Evolutionary conservation across 2,797 vertebrate genomes (phyloP).

Genomic region (Capromys pilorides): DNA sequence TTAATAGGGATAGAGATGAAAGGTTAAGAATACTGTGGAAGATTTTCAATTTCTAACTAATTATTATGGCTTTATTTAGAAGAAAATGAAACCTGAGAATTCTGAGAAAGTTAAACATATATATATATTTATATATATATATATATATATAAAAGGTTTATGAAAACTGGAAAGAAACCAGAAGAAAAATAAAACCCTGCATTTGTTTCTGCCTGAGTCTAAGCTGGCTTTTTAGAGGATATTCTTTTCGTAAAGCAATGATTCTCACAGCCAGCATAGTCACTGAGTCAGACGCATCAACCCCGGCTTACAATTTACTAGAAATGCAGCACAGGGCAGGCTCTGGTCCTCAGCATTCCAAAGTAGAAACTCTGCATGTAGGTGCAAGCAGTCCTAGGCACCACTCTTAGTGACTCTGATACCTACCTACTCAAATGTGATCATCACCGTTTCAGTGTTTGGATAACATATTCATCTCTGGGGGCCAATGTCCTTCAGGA

Average conservation of each 20-base stretch:
- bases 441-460: not conserved
- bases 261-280: not conserved
- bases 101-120: not conserved
- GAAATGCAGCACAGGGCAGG: rapidly evolving
- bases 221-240: not conserved
- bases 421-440: not conserved
- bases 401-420: not conserved
- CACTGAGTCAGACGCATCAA: not conserved
- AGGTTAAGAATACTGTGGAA: not conserved
- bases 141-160: too few species aligned
- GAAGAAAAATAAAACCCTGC: not conserved
- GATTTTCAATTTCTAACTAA: not conserved
- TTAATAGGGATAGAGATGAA: not conserved
- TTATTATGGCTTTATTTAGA: not conserved
- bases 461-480: not conserved
- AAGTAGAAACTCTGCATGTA: not conserved
- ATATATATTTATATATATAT: too few species aligned
- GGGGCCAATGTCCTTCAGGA: not conserved
- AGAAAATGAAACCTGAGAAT: slow-evolving; percentile 15
- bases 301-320: not conserved
- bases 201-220: not conserved
- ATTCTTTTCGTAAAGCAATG: not conserved
- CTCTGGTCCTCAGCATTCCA: not conserved
- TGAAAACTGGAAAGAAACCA: not conserved
- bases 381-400: not conserved